phyloP scores from a whole-genome alignment of 2,113 vertebrate species.

The Eubucco bourcierii region DNA sequence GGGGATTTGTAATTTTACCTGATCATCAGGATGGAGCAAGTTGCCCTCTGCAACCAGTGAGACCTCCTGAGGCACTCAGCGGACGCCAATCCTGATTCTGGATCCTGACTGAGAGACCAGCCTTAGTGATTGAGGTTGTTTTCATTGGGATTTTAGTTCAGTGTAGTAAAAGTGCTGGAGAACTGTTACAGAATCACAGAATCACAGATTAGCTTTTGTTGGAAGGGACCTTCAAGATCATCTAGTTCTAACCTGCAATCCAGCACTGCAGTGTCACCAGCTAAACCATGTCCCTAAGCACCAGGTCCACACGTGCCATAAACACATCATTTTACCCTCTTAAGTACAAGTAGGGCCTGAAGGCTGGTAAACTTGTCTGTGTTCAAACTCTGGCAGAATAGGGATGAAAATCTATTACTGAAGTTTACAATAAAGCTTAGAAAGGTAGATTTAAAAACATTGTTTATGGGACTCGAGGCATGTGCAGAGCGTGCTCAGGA shows the following conservation, averaged over 20 bases:
- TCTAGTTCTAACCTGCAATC: too few relatives aligned
- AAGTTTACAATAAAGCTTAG: not conserved
- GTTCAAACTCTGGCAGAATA: not conserved
- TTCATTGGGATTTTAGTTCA: not conserved
- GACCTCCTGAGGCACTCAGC: not conserved
- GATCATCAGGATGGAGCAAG: accelerated
- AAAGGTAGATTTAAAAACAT: not conserved
- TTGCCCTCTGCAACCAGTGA: not conserved
- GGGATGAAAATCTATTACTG: not conserved
- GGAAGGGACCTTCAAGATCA: too few relatives aligned
- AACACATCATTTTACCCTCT: not conserved
- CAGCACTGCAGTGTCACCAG: too few relatives aligned
- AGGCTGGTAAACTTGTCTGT: not conserved
- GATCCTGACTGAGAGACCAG: not conserved
- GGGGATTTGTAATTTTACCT: not conserved
- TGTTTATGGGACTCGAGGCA: not conserved
- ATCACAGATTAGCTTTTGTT: too few relatives aligned
- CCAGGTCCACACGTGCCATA: too few relatives aligned
- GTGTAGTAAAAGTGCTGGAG: not conserved
- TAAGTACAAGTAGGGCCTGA: not conserved
- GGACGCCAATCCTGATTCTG: not conserved
- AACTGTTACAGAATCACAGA: not conserved
- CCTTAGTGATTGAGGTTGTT: not conserved
- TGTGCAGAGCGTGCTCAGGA: too few relatives aligned
- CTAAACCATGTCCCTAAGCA: too few relatives aligned